These are phyloP conservation scores for Idaea straminata DNA, from an alignment of 2,888 invertebrate species.

Conservation along the genomic window DNA sequence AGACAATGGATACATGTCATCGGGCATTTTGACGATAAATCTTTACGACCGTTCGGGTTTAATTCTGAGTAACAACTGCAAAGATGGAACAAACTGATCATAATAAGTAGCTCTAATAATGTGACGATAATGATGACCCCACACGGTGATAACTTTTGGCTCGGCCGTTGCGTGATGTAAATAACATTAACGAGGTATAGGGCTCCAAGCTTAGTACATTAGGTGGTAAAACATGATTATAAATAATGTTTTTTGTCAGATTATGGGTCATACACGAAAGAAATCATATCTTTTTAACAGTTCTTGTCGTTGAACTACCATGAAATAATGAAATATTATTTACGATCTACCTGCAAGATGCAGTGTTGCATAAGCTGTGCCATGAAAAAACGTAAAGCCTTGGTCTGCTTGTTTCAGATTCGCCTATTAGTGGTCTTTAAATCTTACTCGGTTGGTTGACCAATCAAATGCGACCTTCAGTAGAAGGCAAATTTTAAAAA, in stretches of 20 bases:
- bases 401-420: no score
- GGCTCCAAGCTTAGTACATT: constrained; percentile 7
- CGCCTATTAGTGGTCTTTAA: no score
- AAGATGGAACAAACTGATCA: constrained; percentile 32
- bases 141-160: constrained; percentile 60
- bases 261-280: no score
- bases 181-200: constrained; percentile 21
- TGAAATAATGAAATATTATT: no score
- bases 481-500: background rate
- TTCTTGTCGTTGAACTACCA: no score
- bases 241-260: no score
- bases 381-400: no score
- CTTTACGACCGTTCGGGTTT: constrained; percentile 26
- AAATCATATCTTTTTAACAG: no score
- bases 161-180: constrained; percentile 59
- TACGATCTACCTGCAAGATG: no score
- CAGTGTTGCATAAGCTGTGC: no score
- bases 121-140: constrained; percentile 56
- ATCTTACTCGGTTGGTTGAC: no score
- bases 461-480: no score
- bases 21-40: constrained; percentile 4
- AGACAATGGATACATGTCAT: constrained; percentile 65
- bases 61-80: constrained; percentile 40
- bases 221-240: background rate
- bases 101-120: constrained; percentile 39